Percentiles rank a stretch among this genome's conserved stretches.
These are phyloP conservation scores for Pituophis catenifer DNA, from an alignment of 2,113 vertebrate genomes.

Conservation along the genomic window DNA sequence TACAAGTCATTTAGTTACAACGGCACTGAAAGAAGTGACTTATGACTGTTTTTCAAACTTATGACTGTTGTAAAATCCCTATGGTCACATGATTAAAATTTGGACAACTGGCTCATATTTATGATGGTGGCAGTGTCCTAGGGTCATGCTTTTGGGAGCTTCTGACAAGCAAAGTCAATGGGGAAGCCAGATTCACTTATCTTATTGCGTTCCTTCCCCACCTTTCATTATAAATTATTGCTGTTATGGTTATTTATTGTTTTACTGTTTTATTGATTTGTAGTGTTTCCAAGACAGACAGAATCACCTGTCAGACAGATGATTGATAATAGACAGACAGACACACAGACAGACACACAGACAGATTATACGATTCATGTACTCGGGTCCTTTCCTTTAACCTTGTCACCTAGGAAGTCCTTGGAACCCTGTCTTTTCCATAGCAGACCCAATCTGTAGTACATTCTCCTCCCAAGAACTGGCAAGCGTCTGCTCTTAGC, in stretches of 20 bases:
- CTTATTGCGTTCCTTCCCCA: neutral
- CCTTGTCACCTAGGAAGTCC: neutral
- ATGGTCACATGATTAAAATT: no score
- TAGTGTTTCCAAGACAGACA: neutral
- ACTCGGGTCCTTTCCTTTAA: neutral
- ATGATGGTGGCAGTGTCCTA: no score
- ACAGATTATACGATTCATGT: neutral
- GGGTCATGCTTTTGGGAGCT: no score
- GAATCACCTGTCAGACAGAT: no score
- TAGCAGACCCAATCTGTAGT: neutral
- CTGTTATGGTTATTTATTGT: neutral
- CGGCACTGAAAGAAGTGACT: no score
- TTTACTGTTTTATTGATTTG: neutral
- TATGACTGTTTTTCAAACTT: no score
- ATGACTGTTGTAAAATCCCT: no score
- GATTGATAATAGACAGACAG: no score
- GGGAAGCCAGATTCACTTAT: no score
- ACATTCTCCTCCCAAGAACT: neutral
- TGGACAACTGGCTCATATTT: no score
- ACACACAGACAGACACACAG: no score
- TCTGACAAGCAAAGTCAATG: no score
- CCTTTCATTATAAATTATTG: neutral
- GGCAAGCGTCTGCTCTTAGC: neutral
- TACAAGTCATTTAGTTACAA: neutral
- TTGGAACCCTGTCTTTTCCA: neutral